Base-by-base conservation (phyloP, 2,888 invertebrate genomes). In the Cyclophora albipunctata region DNA sequence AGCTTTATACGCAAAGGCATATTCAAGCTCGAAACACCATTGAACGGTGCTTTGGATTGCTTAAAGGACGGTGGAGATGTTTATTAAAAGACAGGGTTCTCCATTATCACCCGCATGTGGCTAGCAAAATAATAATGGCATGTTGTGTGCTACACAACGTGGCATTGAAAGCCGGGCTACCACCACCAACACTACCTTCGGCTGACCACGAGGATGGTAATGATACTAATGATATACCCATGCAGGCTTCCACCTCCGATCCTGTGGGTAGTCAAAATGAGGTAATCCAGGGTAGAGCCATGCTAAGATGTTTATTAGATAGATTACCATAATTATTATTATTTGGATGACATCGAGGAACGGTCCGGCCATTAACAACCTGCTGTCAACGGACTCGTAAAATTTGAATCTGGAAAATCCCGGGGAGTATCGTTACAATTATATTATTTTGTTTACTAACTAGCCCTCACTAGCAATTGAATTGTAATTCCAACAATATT, bases 121-220 rank as follows among this genome's bases (percentile, higher is more conserved):
- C 55, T 20, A 56, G 59, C 20, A 58, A 62, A 50, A 63, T 64
- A n/a, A 46, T 51, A 0, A 35, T 43, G 43, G 60, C 64, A 46
- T 63, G 63, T 56, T 61, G 61, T 60, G 61, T 60, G 6, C 41
- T 64, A 7, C 63, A 63, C 42, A 64, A 66, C 51, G 57, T 62
- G 3, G 62, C 60, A 45, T 45, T 53, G 40, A 34, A 53, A 34
- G 55, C 58, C 20, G n/a, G 45, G 34, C 20, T 58, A 52, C 57
- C 56, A 51, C 49, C 54, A 45, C 45, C 51, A 45, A 45, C 35
- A 20, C 20, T 20, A 20, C 20, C 20, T 20, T 2, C 20, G 2
- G 20, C 20, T 20, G 20, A 1, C 20, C 20, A 20, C 2, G 37
- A 5, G 45, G 46, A 45, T 45, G 49, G 20, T 34, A 45, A 34